Conservation (phyloP, 2,113 vertebrate species). For the Butastur rufipennis region DNA sequence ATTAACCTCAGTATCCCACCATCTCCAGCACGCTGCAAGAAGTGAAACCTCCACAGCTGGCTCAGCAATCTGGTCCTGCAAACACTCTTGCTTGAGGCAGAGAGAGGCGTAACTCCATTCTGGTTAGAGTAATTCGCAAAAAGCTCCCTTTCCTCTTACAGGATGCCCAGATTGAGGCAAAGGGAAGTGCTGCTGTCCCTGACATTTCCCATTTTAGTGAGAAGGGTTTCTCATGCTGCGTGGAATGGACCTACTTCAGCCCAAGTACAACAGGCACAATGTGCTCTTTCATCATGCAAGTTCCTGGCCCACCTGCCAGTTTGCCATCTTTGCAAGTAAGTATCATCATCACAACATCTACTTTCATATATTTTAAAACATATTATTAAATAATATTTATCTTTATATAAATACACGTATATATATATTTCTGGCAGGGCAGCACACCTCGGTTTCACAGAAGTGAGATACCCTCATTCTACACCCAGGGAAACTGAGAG, state of each 20-base stretch:
- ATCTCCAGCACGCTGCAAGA: background rate
- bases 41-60: background rate
- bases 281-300: accelerated
- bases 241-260: background rate
- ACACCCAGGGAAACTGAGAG: background rate
- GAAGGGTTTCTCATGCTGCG: background rate
- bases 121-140: accelerated
- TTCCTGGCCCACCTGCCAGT: background rate
- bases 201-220: background rate
- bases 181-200: background rate
- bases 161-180: background rate
- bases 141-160: background rate
- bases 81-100: background rate
- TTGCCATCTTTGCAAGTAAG: background rate
- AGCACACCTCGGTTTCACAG: background rate
- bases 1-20: background rate
- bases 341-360: background rate
- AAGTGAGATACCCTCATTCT: background rate
- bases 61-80: background rate
- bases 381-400: background rate
- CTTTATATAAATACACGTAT: background rate
- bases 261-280: accelerated
- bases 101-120: background rate
- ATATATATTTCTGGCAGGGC: background rate
- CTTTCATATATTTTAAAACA: background rate